These are phyloP conservation scores for Lysandra coridon DNA, from an alignment of 2,888 invertebrate genomes.

Conservation along the genomic window DNA sequence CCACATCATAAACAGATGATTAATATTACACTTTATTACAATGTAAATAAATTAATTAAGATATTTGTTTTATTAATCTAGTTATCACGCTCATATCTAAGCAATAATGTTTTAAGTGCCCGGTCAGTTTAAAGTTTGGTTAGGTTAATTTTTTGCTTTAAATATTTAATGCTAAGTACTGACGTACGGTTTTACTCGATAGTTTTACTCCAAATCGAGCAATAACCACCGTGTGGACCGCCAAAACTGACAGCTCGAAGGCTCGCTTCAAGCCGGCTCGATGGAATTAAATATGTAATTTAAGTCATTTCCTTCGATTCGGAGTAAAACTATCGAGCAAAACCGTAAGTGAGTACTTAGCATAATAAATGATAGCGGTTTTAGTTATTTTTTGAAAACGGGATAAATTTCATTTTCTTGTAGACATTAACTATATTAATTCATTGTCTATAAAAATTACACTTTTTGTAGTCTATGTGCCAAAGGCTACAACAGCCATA, in stretches of 20 bases:
- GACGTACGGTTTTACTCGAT: too few species aligned
- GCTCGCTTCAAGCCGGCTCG: too few species aligned
- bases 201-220: too few species aligned
- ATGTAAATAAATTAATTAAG: slow-evolving; percentile 24
- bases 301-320: too few species aligned
- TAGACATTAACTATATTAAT: too few species aligned
- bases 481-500: not conserved
- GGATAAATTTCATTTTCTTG: too few species aligned
- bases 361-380: not conserved
- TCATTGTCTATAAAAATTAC: not conserved
- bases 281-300: too few species aligned
- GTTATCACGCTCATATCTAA: slow-evolving; percentile 29
- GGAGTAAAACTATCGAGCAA: too few species aligned
- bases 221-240: too few species aligned
- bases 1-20: slow-evolving; percentile 38
- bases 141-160: not conserved
- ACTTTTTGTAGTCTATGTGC: not conserved
- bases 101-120: slow-evolving; percentile 32
- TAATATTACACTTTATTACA: slow-evolving; percentile 31
- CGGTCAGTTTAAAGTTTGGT: not conserved
- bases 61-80: slow-evolving; percentile 15
- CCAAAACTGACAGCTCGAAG: too few species aligned
- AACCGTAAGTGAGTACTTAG: too few species aligned
- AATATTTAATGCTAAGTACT: too few species aligned
- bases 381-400: not conserved